phyloP scores from a whole-genome alignment of 2,113 vertebrate genomes.

The Fregetta grallaria region DNA sequence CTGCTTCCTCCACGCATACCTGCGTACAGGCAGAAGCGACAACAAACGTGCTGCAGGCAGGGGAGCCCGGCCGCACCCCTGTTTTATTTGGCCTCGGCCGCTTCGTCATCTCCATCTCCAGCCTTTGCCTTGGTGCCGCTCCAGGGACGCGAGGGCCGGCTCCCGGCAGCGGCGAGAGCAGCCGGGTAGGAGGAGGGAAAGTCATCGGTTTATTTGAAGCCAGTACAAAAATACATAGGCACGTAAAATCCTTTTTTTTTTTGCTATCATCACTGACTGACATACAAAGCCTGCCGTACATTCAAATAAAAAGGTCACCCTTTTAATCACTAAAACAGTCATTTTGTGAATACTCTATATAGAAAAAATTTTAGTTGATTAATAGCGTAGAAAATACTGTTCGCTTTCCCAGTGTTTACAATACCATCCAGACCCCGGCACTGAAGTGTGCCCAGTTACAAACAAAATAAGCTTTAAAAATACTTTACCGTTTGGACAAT shows the following conservation, averaged over 20 bases:
- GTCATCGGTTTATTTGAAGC: conserved; percentile 70
- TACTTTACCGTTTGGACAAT: background rate
- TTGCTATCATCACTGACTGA: conserved; percentile 30
- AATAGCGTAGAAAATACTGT: conserved; percentile 55
- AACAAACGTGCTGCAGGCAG: background rate
- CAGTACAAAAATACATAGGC: conserved; percentile 79
- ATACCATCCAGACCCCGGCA: background rate
- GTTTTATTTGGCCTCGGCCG: background rate
- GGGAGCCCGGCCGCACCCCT: background rate
- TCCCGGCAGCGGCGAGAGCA: too few species aligned
- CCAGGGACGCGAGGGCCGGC: background rate
- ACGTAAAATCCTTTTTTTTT: conserved; percentile 43
- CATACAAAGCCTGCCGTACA: conserved; percentile 40
- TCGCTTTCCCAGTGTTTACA: background rate
- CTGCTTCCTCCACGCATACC: background rate
- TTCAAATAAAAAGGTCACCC: background rate
- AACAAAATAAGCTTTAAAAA: conserved; percentile 61
- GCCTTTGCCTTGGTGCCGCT: background rate
- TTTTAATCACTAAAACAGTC: conserved; percentile 43
- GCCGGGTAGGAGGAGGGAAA: background rate
- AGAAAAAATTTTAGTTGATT: conserved; percentile 60
- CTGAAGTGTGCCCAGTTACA: background rate
- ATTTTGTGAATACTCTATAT: conserved; percentile 63
- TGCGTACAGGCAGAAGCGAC: background rate
- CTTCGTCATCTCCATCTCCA: background rate